Percentiles rank a stretch among this genome's conserved stretches.
phyloP scores from a whole-genome alignment of 2,888 invertebrate genomes.

The Tortricodes alternella region DNA sequence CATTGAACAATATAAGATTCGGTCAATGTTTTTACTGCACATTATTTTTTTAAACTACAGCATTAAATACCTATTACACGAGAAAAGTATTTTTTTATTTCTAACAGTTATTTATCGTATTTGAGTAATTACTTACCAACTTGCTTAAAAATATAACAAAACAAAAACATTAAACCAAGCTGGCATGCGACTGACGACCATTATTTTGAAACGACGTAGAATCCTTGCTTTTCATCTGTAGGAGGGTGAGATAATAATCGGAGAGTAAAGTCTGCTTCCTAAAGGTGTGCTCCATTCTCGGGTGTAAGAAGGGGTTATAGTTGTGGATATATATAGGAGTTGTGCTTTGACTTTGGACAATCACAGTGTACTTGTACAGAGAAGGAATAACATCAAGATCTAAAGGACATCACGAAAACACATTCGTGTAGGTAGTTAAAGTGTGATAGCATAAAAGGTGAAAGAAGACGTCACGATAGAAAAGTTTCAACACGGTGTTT shows the following conservation, averaged over 20 bases:
- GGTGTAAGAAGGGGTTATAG: constrained; percentile 31
- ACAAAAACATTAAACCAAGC: constrained; percentile 53
- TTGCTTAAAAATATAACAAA: constrained; percentile 35
- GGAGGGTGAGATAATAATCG: not conserved
- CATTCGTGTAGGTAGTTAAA: constrained; percentile 33
- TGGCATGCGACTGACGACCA: constrained; percentile 65
- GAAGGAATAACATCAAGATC: constrained; percentile 16
- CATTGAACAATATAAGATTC: constrained; percentile 15
- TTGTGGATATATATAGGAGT: constrained; percentile 32
- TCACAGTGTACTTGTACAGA: constrained; percentile 31
- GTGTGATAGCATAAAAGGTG: constrained; percentile 40
- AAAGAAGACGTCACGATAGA: constrained; percentile 47
- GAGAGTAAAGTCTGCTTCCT: not conserved
- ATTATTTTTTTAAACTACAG: no score
- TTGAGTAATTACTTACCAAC: constrained; percentile 1
- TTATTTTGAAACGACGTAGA: not conserved
- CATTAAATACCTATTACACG: no score
- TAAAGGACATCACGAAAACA: constrained; percentile 11
- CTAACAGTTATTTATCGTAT: not conserved
- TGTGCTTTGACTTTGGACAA: constrained; percentile 42
- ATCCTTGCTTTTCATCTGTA: not conserved
- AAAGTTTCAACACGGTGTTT: constrained; percentile 48
- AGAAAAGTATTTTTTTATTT: constrained; percentile 1
- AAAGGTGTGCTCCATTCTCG: constrained; percentile 16
- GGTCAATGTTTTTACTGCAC: not conserved